These are phyloP conservation scores for Sminthurinus aureus DNA, from an alignment of 2,888 invertebrate genomes.

Conservation along the genomic window DNA sequence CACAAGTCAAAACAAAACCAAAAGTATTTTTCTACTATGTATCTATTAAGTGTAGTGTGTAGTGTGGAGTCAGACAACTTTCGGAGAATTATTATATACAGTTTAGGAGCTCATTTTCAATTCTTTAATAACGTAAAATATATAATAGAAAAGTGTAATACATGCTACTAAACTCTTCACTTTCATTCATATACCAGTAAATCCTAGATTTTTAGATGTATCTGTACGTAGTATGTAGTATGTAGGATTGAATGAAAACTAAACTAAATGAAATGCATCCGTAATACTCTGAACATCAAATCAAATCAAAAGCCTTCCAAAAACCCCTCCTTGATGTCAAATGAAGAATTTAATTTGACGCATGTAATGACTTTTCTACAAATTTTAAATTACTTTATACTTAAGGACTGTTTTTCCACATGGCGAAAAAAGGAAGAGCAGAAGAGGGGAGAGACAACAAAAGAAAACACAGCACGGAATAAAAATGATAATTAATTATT, in stretches of 20 bases:
- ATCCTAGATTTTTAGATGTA: background rate
- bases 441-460: too few relatives aligned
- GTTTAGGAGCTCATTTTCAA: background rate
- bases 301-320: background rate
- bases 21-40: too few relatives aligned
- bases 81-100: background rate
- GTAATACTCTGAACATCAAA: background rate
- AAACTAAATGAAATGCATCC: background rate
- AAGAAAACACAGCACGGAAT: background rate
- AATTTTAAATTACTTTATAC: background rate
- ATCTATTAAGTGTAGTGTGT: too few relatives aligned
- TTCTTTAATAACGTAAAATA: background rate
- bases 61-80: background rate
- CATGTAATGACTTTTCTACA: background rate
- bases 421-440: background rate
- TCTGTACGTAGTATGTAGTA: too few relatives aligned
- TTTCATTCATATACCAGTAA: background rate
- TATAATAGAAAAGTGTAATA: background rate
- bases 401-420: background rate
- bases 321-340: background rate
- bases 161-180: background rate
- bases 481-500: background rate
- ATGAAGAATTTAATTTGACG: background rate
- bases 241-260: too few relatives aligned
- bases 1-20: background rate